Conservation (phyloP, 2,113 vertebrate genomes). For the Tonatia bakeri region DNA sequence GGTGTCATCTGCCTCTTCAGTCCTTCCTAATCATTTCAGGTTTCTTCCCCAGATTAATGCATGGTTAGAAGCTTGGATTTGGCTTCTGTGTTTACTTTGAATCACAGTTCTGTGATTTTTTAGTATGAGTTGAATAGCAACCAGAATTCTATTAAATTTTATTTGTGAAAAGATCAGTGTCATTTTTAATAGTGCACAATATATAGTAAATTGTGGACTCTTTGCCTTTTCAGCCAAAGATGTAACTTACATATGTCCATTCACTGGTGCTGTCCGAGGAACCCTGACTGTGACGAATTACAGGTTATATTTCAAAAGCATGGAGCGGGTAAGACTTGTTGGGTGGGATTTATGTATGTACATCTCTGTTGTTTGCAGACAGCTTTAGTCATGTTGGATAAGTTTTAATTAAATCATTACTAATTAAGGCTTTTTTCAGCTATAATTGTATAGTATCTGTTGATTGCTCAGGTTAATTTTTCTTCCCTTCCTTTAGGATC, state of each 20-base stretch:
- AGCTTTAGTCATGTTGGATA: slow-evolving; percentile 42
- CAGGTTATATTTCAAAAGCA: slow-evolving; percentile 95
- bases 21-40: background rate
- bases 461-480: slow-evolving; percentile 68
- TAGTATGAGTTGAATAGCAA: background rate
- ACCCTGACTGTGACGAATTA: slow-evolving; percentile 95
- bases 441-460: background rate
- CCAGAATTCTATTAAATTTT: background rate
- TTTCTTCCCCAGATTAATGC: background rate
- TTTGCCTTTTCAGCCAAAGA: slow-evolving; percentile 87
- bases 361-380: slow-evolving; percentile 6
- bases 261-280: slow-evolving; percentile 92
- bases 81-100: background rate
- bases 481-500: slow-evolving; percentile 83
- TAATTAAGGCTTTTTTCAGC: background rate
- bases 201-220: background rate
- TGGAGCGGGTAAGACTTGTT: slow-evolving; percentile 89
- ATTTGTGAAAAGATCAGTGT: background rate
- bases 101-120: background rate
- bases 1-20: background rate
- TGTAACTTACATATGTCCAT: slow-evolving; percentile 97
- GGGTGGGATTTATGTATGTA: background rate
- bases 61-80: background rate
- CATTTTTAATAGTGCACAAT: background rate
- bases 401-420: slow-evolving; percentile 33